Base-by-base conservation (phyloP, 2,888 invertebrate genomes). In the Sphaeridia pumilis region DNA sequence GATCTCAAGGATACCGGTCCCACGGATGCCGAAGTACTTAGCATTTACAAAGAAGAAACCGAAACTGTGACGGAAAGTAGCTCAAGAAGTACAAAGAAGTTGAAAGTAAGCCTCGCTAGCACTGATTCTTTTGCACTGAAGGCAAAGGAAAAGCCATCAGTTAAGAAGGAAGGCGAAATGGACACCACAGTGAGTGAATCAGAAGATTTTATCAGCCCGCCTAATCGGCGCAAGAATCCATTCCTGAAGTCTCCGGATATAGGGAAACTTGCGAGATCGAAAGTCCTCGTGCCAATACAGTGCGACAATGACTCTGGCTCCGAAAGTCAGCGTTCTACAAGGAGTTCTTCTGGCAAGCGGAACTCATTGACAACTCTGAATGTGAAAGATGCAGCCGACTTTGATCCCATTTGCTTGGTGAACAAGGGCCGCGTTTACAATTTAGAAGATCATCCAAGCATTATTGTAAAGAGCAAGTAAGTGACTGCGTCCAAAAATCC, bases 381-480 rank as follows among this genome's bases (percentile, higher is more conserved):
- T 3, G 25, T 2, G n/a, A 22, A 45, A 7, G 3, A 45, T 45
- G 7, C 3, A 10, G 4, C 5, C 31, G 36, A 27, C 10, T 21
- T 4, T 34, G 25, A 38, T 22, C 45, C 48, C n/a, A 2, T 44
- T 25, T 28, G 47, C 41, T 7, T 54, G 22, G 48, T 57, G 14
- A 44, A 57, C 21, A 57, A 52, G 42, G 54, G 54, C 27, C 47
- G 46, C 28, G 36, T 57, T 21, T 57, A 57, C 35, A 28, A 34
- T n/a, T 26, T 20, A 2, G 46, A 54, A 27, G 24, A 43, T 17
- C 31, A 31, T 31, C 7, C 12, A 20, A 54, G 42, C 2, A 4
- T 55, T 2, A 31, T 55, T 21, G 51, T 57, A 1, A 55, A 55
- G 38, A 59, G 59, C 56, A 41, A 55, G 57, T 58, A 54, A 43